Base-by-base conservation (phyloP, 1,140 invertebrate species). In the Melitaea cinxia region DNA sequence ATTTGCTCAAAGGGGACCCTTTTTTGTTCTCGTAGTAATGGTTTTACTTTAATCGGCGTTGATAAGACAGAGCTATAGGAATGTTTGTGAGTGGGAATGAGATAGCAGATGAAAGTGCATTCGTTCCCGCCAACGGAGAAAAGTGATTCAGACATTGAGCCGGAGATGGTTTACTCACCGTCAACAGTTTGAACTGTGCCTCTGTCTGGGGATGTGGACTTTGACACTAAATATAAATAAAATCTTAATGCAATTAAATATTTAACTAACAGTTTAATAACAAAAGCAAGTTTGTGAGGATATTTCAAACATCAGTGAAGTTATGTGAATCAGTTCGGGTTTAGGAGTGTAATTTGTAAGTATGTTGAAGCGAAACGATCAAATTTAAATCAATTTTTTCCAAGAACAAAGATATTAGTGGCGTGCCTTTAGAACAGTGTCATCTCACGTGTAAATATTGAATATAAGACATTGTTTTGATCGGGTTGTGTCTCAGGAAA, bases 1-100 rank as follows among this genome's bases (percentile, higher is more conserved):
- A 89, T 89, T 91, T 91, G 78, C 77, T 87, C 84, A 88, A 87
- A 91, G 88, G 88, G 88, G 85, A 88, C 85, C 87, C 78, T 89
- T 91, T 91, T 91, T 91, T 91, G 88, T 91, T 91, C 88, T 89
- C 80, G 59, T 63, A 71, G 86, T 89, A 89, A 91, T 89, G 85
- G 86, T 84, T 86, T 87, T 77, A 85, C 72, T 83, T 85, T 87
- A 89, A 89, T 89, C 88, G 88, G 78, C 76, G 72, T 59, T 33
- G 21, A 26, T 66, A 75, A 78, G 70, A 80, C 68, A 74, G 50
- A 49, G 55, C 42, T 37, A 81, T 80, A 61, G 12, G 12, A 15
- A 23, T 4, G 0, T 17, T 12, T 10, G 21, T 47, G 2, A 37
- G 82, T 58, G 70, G 6, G 57, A 84, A 24, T 19, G 73, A 73